Evolutionary conservation across 2,888 invertebrate genomes (phyloP), one percentile per base, ranked within the genome.

Genomic region (Stomorhina lunata): DNA sequence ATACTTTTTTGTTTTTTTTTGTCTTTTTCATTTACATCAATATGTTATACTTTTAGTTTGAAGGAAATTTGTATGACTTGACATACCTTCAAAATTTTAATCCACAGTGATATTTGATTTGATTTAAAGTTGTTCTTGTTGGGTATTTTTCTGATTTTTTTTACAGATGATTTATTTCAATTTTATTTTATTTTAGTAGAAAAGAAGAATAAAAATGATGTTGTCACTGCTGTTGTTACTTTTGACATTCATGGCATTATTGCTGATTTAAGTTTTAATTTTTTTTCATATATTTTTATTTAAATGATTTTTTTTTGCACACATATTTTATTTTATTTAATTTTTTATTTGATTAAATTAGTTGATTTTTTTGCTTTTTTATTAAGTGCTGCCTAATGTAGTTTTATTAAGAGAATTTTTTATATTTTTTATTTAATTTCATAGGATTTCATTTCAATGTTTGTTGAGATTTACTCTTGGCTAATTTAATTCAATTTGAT

Each of bases 51-150:
- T n/a, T n/a, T n/a, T 17, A 48, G 5, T 53, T 57, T 57, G 0
- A 5, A 40, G 9, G 17, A 2, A 32, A 22, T 55, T 27, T 43
- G 25, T 10, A 48, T 65, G 48, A 65, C 15, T 37, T 37, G 57
- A 80, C 77, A 73, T 80, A 83, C 76, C 80, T 83, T 72, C n/a
- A 61, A 20, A 73, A 40, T 53, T 55, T 77, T 69, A 79, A 73
- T 80, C 77, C 80, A 57, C 17, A 57, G 57, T 69, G n/a, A 43
- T 80, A 20, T 66, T 53, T 71, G 57, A 57, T 72, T 61, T 57
- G 29, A 15, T 57, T 32, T 59, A 48, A 48, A 29, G 17, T 40
- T 37, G 48, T 34, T 48, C 2, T 59, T 48, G 34, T 20, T 59
- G 22, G 17, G 9, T 17, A 22, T 48, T 27, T n/a, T 50, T 17